These are phyloP conservation scores for Peromyscus polionotus DNA, from an alignment of 2,113 vertebrate species.

Conservation along the genomic window DNA sequence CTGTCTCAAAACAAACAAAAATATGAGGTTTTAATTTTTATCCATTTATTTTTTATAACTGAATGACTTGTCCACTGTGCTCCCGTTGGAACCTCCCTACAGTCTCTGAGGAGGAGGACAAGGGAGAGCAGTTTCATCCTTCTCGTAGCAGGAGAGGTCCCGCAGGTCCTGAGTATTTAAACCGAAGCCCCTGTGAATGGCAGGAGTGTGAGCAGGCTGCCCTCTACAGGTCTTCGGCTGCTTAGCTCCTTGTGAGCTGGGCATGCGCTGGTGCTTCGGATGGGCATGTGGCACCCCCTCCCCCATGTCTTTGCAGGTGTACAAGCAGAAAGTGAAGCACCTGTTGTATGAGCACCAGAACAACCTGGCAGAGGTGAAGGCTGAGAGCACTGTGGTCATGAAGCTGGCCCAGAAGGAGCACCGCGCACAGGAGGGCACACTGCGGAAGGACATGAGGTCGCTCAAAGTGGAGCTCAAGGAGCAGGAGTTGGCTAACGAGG, in stretches of 20 bases:
- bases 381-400: constrained; percentile 82
- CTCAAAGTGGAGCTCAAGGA: constrained; percentile 89
- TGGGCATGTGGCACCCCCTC: rapidly evolving
- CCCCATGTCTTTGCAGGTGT: constrained; percentile 84
- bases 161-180: not conserved
- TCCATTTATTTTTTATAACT: not conserved
- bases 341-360: constrained; percentile 96
- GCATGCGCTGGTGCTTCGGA: not conserved
- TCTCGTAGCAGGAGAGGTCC: not conserved
- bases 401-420: constrained; percentile 91
- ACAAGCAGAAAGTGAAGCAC: constrained; percentile 98
- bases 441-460: constrained; percentile 85
- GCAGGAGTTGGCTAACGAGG: constrained; percentile 89
- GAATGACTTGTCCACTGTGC: not conserved
- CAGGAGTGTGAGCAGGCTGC: not conserved
- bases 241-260: not conserved
- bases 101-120: not conserved
- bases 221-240: not conserved
- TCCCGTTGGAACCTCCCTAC: not conserved
- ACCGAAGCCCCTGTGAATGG: not conserved
- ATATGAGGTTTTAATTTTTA: not conserved
- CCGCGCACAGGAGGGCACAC: constrained; percentile 85
- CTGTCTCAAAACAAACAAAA: not conserved
- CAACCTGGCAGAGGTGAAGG: constrained; percentile 91
- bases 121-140: not conserved